These are phyloP conservation scores for Saccopteryx bilineata DNA, from an alignment of 2,113 vertebrate species.

Conservation along the genomic window DNA sequence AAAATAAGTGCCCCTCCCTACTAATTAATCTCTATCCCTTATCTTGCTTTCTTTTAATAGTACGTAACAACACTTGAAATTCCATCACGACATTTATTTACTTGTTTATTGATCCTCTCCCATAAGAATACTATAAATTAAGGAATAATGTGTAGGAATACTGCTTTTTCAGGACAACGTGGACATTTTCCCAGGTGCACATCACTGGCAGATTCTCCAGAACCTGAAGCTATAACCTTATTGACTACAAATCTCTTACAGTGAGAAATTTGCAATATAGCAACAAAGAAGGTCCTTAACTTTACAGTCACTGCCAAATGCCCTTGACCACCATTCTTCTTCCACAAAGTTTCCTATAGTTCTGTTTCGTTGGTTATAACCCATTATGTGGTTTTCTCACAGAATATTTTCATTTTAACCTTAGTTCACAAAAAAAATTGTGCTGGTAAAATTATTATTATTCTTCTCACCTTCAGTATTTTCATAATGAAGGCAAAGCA, in stretches of 20 bases:
- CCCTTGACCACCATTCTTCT: neutral
- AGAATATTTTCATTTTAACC: conserved; percentile 42
- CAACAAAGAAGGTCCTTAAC: neutral
- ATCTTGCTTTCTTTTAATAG: neutral
- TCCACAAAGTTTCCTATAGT: neutral
- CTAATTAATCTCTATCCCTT: neutral
- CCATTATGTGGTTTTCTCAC: neutral
- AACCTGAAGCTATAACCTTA: neutral
- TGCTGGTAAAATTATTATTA: conserved; percentile 39
- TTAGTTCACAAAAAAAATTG: conserved; percentile 27
- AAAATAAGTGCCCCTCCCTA: conserved; percentile 1
- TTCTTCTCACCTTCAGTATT: neutral
- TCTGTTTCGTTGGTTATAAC: neutral
- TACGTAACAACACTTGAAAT: conserved; percentile 2
- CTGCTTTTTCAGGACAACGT: conserved; percentile 34
- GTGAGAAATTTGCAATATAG: neutral
- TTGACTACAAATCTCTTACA: neutral
- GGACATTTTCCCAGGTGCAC: neutral
- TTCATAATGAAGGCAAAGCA: conserved; percentile 32
- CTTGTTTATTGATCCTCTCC: neutral
- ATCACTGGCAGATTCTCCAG: conserved; percentile 35
- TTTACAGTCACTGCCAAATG: neutral
- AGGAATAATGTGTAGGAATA: conserved; percentile 1
- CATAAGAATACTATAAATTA: neutral
- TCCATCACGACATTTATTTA: neutral